Evolutionary conservation across 2,888 invertebrate genomes (phyloP), one percentile per base, ranked within the genome.

Genomic region (Andrena trimmerana): DNA sequence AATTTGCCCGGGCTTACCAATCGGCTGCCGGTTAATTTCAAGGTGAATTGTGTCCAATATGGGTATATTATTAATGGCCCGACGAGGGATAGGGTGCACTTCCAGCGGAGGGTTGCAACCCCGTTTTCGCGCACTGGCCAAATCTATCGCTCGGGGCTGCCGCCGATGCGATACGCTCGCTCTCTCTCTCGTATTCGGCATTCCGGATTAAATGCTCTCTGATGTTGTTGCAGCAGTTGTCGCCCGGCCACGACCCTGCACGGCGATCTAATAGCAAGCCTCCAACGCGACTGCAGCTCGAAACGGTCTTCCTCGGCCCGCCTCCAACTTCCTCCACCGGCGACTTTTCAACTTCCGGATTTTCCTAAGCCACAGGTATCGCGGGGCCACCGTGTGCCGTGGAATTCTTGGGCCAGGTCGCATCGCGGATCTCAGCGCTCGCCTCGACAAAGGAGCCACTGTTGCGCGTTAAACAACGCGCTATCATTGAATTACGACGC

Each of bases 31-130:
- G 94, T 94, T 94, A 94, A 94, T 94, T 94, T 94, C 94, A 94
- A 94, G 94, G 94, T 94, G 94, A 94, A 94, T 94, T 94, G 94
- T 94, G 94, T 94, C 94, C 94, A 94, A 94, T 94, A 94, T 93
- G 94, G 94, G 93, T 94, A 92, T 94, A 94, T 94, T 94, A 94
- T 94, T 94, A 94, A 94, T 94, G 94, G 93, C 90, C 90, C 90
- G 90, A 69, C 90, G 90, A 90, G 91, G 89, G 90, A 88, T 90
- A 90, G 91, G 91, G 90, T 92, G 92, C 90, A 92, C 89, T 90
- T 86, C 68, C 88, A 86, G 86, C 88, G 84, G 90, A 92, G 93
- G 93, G 93, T 93, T 92, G 92, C 92, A 92, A 90, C 93, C 93
- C 93, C 91, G 92, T 92, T 93, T 92, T 93, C 92, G 92, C 92